Conservation (phyloP, 1,140 invertebrate species). For the Phymorhynchus buccinoides region DNA sequence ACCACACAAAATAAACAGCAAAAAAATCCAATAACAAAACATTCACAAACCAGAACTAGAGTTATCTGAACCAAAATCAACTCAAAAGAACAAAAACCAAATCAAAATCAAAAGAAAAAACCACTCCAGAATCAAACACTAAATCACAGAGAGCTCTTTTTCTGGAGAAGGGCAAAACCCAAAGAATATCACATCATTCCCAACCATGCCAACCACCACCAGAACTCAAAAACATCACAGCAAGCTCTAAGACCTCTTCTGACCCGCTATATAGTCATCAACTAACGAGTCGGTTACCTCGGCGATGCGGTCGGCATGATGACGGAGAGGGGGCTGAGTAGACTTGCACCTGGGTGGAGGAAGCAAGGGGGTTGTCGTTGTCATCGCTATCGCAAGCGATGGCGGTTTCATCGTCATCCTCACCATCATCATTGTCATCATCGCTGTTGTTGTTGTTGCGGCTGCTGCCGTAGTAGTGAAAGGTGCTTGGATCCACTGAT, state of each 20-base stretch:
- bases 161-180: not conserved
- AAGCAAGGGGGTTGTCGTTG: not conserved
- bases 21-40: not conserved
- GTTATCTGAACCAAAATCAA: not conserved
- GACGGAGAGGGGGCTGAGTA: not conserved
- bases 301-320: constrained; percentile 1
- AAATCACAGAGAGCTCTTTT: too few relatives aligned
- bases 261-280: too few relatives aligned
- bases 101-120: not conserved
- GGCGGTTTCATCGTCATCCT: too few relatives aligned
- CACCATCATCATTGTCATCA: too few relatives aligned
- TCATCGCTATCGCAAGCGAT: too few relatives aligned
- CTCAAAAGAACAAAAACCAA: not conserved
- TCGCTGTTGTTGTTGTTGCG: constrained; percentile 1
- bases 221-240: not conserved
- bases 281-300: not conserved
- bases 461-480: not conserved
- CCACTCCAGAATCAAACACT: not conserved
- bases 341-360: constrained; percentile 24
- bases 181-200: not conserved
- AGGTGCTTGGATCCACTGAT: not conserved
- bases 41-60: not conserved
- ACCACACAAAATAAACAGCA: not conserved
- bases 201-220: not conserved
- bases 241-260: not conserved